phyloP scores from a whole-genome alignment of 2,113 vertebrate species.

The Pungitius pungitius region DNA sequence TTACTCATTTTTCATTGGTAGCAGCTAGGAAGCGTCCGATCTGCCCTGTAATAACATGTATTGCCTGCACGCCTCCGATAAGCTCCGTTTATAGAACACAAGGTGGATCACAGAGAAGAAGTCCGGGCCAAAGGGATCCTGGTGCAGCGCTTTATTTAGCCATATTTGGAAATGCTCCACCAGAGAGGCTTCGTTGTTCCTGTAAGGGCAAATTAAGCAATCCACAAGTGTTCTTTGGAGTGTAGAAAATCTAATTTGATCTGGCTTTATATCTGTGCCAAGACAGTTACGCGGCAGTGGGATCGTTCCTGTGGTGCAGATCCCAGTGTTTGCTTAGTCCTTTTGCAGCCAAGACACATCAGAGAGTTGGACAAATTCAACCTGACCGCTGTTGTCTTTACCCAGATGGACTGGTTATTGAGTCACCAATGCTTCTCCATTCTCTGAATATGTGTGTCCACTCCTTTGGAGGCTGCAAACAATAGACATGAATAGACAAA shows the following conservation, averaged over 20 bases:
- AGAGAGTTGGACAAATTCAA: slow-evolving; percentile 26
- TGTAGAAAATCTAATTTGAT: slow-evolving; percentile 45
- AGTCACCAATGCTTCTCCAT: background rate
- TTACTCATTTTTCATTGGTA: background rate
- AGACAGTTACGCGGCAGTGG: slow-evolving; percentile 37
- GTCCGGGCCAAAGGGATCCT: slow-evolving; percentile 20
- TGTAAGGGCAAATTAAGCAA: slow-evolving; percentile 42
- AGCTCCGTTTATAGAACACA: slow-evolving; percentile 26
- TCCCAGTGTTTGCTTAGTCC: slow-evolving; percentile 36
- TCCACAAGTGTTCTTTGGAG: slow-evolving; percentile 30
- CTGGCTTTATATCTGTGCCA: slow-evolving; percentile 33
- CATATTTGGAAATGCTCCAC: slow-evolving; percentile 45
- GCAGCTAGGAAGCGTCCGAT: background rate
- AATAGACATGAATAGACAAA: too few species aligned
- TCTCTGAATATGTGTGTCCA: slow-evolving; percentile 7
- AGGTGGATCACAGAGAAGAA: slow-evolving; percentile 15
- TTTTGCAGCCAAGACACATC: slow-evolving; percentile 42
- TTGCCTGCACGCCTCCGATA: background rate
- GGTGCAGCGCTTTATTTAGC: slow-evolving; percentile 36
- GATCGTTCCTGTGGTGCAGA: slow-evolving; percentile 5
- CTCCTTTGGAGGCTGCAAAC: background rate
- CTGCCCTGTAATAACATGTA: background rate
- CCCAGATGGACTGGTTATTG: slow-evolving; percentile 15
- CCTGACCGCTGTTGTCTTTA: slow-evolving; percentile 38
- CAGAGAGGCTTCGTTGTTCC: slow-evolving; percentile 26